A percentile compares a stretch with the other conserved stretches of the same genome.
Conservation (phyloP, 2,888 invertebrate species). For the Sphaerophoria rueppellii region DNA sequence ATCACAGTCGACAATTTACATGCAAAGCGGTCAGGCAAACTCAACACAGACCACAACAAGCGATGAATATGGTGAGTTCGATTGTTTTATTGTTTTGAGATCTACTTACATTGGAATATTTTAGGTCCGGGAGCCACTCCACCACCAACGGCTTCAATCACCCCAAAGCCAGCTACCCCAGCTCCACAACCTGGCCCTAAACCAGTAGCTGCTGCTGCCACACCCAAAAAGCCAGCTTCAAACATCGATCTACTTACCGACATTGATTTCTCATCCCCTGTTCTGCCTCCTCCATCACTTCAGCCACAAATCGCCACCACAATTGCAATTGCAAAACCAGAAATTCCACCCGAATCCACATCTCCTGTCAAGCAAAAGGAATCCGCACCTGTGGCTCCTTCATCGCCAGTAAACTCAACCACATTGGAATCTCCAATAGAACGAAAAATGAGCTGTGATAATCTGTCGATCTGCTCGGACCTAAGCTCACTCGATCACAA, state of each 20-base stretch:
- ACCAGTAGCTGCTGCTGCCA: not conserved
- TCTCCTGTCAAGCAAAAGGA: constrained; percentile 30
- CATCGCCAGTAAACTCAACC: constrained; percentile 72
- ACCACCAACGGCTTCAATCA: constrained; percentile 42
- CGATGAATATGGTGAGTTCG: constrained; percentile 71
- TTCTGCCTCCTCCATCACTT: constrained; percentile 77
- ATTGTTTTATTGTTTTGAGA: too few species aligned
- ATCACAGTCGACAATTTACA: constrained; percentile 77
- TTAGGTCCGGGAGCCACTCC: constrained; percentile 53
- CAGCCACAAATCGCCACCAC: constrained; percentile 78
- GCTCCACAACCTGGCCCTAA: constrained; percentile 29
- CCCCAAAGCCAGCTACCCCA: constrained; percentile 10
- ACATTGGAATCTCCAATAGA: constrained; percentile 63
- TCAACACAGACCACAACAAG: constrained; percentile 81
- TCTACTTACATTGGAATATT: not conserved
- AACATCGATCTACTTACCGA: constrained; percentile 90
- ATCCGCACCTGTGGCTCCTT: constrained; percentile 11
- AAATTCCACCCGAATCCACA: constrained; percentile 35
- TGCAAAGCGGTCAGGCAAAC: constrained; percentile 79
- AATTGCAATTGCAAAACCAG: constrained; percentile 75
- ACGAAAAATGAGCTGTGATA: constrained; percentile 79
- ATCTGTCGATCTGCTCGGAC: constrained; percentile 81
- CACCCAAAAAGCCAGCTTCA: constrained; percentile 77
- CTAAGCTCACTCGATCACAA: constrained; percentile 80
- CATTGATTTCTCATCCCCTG: constrained; percentile 85